Conservation (phyloP, 2,888 invertebrate species). For the Cecidostiba fungosa region DNA sequence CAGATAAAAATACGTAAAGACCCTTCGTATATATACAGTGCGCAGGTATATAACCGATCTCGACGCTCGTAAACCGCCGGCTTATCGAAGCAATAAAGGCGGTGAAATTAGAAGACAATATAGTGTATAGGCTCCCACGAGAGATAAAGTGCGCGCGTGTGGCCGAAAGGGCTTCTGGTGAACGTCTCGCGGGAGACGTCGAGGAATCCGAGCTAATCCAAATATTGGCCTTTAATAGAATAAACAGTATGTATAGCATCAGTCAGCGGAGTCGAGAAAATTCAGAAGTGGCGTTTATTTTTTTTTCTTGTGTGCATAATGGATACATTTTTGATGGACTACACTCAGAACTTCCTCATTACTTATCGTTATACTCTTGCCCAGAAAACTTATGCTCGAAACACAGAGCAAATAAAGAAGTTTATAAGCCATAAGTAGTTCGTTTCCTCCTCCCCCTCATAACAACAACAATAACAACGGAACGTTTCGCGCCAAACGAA, state of each 20-base stretch:
- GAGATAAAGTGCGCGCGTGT: neutral
- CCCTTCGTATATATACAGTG: neutral
- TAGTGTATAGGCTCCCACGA: neutral
- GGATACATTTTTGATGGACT: too few species aligned
- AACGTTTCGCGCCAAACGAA: neutral
- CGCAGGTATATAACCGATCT: neutral
- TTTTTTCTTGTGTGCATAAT: too few species aligned
- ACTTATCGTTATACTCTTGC: too few species aligned
- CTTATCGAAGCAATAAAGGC: constrained; percentile 7
- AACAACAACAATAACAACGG: neutral
- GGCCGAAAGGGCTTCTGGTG: constrained; percentile 14
- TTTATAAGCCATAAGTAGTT: too few species aligned
- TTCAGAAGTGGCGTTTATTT: neutral
- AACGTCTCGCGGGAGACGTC: neutral
- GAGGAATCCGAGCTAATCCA: constrained; percentile 9
- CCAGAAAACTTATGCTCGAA: too few species aligned
- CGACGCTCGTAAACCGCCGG: neutral
- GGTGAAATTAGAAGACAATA: constrained; percentile 5
- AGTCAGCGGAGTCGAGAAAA: neutral
- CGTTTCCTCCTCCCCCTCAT: neutral
- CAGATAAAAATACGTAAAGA: constrained; percentile 10
- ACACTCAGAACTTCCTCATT: too few species aligned
- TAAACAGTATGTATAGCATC: neutral
- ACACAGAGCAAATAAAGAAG: too few species aligned
- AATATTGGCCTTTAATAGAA: constrained; percentile 31